These are phyloP conservation scores for Lethenteron reissneri DNA, from an alignment of 2,113 vertebrate species.

Conservation along the genomic window DNA sequence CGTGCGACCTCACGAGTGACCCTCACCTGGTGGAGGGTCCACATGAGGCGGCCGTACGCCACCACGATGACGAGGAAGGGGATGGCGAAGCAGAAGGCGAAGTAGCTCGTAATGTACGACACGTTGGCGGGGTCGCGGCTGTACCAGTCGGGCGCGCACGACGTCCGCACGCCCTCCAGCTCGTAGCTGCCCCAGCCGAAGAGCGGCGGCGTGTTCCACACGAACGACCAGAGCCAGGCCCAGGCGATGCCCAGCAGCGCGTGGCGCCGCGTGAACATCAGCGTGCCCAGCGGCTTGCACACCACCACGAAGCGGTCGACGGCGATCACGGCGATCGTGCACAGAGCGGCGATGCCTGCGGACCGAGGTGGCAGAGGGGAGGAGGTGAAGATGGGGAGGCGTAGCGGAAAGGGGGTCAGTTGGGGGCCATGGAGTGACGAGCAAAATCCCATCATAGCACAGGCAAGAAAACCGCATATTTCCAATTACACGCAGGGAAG, in stretches of 20 bases:
- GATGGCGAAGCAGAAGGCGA: conserved; percentile 26
- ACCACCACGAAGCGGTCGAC: conserved; percentile 31
- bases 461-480: too few species aligned
- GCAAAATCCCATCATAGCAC: too few species aligned
- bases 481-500: too few species aligned
- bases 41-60: conserved; percentile 23
- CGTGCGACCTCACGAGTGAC: not conserved
- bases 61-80: conserved; percentile 24
- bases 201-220: conserved; percentile 29
- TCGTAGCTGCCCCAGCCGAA: conserved; percentile 35
- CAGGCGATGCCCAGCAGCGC: conserved; percentile 19
- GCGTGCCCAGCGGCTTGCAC: conserved; percentile 23
- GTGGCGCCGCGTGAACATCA: conserved; percentile 17
- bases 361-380: too few species aligned
- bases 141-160: conserved; percentile 33
- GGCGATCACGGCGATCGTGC: conserved; percentile 31
- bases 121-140: conserved; percentile 22
- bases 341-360: conserved; percentile 28
- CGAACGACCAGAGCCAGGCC: conserved; percentile 29
- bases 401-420: too few species aligned
- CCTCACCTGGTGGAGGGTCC: conserved; percentile 25
- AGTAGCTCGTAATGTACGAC: conserved; percentile 30
- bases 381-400: too few species aligned
- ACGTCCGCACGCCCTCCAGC: conserved; percentile 28
- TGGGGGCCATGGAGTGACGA: too few species aligned